These are phyloP conservation scores for Orchesella cincta DNA, from an alignment of 1,140 invertebrate species.

Conservation along the genomic window DNA sequence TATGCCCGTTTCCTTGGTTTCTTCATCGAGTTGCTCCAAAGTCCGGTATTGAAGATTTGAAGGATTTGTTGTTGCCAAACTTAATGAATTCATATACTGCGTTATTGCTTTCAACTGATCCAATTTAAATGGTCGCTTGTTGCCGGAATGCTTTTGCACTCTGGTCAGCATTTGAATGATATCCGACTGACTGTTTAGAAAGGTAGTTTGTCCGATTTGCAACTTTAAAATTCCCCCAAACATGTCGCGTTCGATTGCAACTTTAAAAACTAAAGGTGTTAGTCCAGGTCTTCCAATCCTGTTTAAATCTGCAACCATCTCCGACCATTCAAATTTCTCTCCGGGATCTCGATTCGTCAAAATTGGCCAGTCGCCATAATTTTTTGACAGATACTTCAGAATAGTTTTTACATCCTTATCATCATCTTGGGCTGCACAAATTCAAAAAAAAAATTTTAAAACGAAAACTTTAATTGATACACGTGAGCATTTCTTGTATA, in stretches of 20 bases:
- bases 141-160: neutral
- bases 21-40: too few relatives aligned
- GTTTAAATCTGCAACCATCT: neutral
- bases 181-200: too few relatives aligned
- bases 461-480: too few relatives aligned
- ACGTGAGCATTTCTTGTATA: too few relatives aligned
- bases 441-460: too few relatives aligned
- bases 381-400: neutral
- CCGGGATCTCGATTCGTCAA: neutral
- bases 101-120: neutral
- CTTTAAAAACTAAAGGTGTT: neutral
- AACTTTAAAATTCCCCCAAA: too few relatives aligned
- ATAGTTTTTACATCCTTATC: neutral
- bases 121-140: neutral
- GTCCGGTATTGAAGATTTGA: too few relatives aligned
- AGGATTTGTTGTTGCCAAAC: too few relatives aligned
- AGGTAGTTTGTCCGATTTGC: too few relatives aligned
- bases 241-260: too few relatives aligned
- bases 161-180: neutral
- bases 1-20: too few relatives aligned
- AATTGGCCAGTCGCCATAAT: neutral
- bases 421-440: neutral
- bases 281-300: neutral
- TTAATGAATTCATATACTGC: neutral
- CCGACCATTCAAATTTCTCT: neutral